Conservation (phyloP, 2,113 vertebrate species). For the Hymenochirus boettgeri region DNA sequence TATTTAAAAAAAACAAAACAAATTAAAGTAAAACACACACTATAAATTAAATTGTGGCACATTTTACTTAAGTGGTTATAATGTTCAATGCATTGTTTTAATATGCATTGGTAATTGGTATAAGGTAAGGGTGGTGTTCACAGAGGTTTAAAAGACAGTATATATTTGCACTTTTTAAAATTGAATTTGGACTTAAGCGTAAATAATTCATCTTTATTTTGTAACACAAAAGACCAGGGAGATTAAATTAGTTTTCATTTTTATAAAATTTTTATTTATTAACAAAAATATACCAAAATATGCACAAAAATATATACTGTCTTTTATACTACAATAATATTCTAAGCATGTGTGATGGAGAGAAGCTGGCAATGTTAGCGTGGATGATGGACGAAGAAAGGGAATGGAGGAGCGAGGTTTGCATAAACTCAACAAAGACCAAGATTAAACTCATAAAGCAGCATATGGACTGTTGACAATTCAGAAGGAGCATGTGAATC, state of each 20-base stretch:
- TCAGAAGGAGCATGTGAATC: conserved; percentile 76
- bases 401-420: conserved; percentile 56
- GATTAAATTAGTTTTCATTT: no score
- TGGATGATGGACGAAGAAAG: conserved; percentile 71
- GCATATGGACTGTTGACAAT: conserved; percentile 79
- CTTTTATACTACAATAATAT: conserved; percentile 65
- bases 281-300: conserved; percentile 38
- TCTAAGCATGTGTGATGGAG: conserved; percentile 71
- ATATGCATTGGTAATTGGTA: conserved; percentile 47
- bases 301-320: conserved; percentile 63
- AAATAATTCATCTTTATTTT: conserved; percentile 43
- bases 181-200: neutral
- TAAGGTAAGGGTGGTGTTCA: conserved; percentile 64
- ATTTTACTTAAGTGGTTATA: conserved; percentile 51
- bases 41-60: conserved; percentile 65
- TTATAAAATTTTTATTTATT: no score
- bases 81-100: conserved; percentile 69
- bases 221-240: conserved; percentile 56
- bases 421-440: conserved; percentile 75
- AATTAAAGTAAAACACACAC: conserved; percentile 43
- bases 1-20: conserved; percentile 48
- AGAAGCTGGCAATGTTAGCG: conserved; percentile 76
- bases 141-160: conserved; percentile 76
- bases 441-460: conserved; percentile 75
- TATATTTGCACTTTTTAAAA: conserved; percentile 56